Evolutionary conservation across 1,140 invertebrate genomes (phyloP).

Genomic region (Subanguina moxae): DNA sequence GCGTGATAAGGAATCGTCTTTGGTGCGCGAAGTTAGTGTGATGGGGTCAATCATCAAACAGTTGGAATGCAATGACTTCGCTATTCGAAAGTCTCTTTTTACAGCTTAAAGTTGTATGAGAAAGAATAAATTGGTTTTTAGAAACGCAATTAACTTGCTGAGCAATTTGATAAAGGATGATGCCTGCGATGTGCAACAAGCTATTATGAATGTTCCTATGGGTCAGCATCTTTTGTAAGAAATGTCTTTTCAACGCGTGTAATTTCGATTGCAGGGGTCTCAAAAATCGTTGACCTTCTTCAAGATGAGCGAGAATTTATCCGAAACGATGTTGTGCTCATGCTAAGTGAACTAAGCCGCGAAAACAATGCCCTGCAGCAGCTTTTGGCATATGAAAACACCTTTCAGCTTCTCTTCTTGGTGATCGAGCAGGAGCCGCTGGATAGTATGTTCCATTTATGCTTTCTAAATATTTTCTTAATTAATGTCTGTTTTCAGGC

Average conservation of each 20-base stretch:
- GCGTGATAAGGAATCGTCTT: too few species aligned
- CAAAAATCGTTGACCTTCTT: constrained; percentile 82
- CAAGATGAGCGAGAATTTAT: constrained; percentile 67
- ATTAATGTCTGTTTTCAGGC: constrained; percentile 58
- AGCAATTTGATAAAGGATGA: constrained; percentile 72
- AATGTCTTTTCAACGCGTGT: background rate
- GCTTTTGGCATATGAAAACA: constrained; percentile 98
- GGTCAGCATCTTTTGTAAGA: constrained; percentile 61
- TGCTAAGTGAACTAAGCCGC: constrained; percentile 88
- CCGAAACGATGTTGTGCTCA: constrained; percentile 83
- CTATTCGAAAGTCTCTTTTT: constrained; percentile 30
- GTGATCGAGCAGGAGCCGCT: constrained; percentile 85
- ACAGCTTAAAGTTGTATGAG: background rate
- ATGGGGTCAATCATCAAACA: constrained; percentile 77
- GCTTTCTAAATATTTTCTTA: too few species aligned
- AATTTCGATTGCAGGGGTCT: constrained; percentile 65
- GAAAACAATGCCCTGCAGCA: constrained; percentile 97
- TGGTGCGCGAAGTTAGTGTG: constrained; percentile 57
- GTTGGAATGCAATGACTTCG: constrained; percentile 69
- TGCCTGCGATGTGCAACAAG: constrained; percentile 87
- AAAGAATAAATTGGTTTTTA: constrained; percentile 9
- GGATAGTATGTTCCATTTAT: constrained; percentile 71
- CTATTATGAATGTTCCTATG: constrained; percentile 86
- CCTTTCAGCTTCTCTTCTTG: constrained; percentile 88
- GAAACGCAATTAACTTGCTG: constrained; percentile 73